Conservation (phyloP, 2,888 invertebrate species). For the Periphyllus acericola region DNA sequence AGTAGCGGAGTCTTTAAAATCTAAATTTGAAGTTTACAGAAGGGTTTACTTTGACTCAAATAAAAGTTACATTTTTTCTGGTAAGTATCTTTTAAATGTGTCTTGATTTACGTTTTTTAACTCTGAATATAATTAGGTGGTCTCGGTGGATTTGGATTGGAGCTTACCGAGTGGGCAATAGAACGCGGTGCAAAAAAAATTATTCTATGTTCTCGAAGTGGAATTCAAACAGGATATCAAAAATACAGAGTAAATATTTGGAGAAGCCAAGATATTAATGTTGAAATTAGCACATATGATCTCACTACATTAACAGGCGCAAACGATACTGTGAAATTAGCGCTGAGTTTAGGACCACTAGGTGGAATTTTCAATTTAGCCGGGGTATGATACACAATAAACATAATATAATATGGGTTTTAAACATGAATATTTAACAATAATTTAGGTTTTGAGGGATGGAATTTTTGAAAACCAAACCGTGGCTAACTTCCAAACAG, state of each 20-base stretch:
- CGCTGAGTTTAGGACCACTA: constrained; percentile 51
- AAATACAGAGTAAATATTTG: constrained; percentile 59
- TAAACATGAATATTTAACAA: not conserved
- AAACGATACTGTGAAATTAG: constrained; percentile 48
- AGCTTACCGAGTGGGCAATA: constrained; percentile 62
- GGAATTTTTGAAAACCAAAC: constrained; percentile 63
- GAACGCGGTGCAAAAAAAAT: constrained; percentile 62
- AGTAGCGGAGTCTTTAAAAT: not conserved
- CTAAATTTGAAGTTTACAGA: not conserved
- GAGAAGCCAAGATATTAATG: constrained; percentile 52
- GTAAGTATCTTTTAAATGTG: not conserved
- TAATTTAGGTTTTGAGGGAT: constrained; percentile 59
- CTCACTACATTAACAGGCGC: constrained; percentile 57
- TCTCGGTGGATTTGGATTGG: constrained; percentile 63
- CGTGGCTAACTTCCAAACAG: constrained; percentile 48
- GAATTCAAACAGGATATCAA: constrained; percentile 62
- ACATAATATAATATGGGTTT: not conserved
- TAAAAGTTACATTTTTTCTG: constrained; percentile 54
- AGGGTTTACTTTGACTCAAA: constrained; percentile 36
- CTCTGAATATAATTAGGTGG: constrained; percentile 58
- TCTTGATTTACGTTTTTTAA: not conserved
- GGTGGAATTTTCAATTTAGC: constrained; percentile 63
- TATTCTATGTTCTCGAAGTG: constrained; percentile 62
- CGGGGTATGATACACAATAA: constrained; percentile 48
- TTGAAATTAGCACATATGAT: constrained; percentile 60